Evolutionary conservation across 1,140 invertebrate genomes (phyloP), one percentile per base, ranked within the genome.

Genomic region (Araneus ventricosus): DNA sequence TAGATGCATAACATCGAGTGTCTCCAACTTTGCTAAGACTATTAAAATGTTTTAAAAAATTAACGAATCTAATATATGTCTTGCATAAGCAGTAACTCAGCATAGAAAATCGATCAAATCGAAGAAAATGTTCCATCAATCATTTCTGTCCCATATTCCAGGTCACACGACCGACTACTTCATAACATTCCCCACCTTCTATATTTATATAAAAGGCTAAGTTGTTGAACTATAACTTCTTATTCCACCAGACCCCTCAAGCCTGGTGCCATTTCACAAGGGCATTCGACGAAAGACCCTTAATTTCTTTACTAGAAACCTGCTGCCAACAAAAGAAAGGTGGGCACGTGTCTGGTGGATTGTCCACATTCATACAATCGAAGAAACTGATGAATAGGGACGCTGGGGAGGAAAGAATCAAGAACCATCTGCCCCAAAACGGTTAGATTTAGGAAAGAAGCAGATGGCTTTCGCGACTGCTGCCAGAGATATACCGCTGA

Each of bases 401-500:
- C 7, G 17, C 6, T 22, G 24, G 14, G 41, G 24, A 52, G 39
- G 39, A 30, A 70, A 30, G 27, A 70, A 45, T 39, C 80, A n/a
- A 27, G 24, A 45, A 27, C 22, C 80, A 45, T 84, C 45, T 84
- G 80, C 80, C 4, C 20, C 24, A 22, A 22, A 22, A 39, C 34
- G 75, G 30, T 79, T 52, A 14, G 6, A 22, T 63, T 63, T 24
- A 63, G 80, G 6, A n/a, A n/a, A 80, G n/a, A 39, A 87, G 85
- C 85, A 87, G 85, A 87, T 87, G 85, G 85, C 22, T 87, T 34
- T 63, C 8, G 20, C 37, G 37, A 24, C 24, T 34, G 45, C 4
- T 34, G 22, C 20, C 30, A 34, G 75, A 80, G 17, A 84, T 24
- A 85, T 85, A 85, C 82, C 82, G 39, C 39, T 85, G 82, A 85